Evolutionary conservation across 1,140 invertebrate species (phyloP).

Genomic region (Calliphora vicina): DNA sequence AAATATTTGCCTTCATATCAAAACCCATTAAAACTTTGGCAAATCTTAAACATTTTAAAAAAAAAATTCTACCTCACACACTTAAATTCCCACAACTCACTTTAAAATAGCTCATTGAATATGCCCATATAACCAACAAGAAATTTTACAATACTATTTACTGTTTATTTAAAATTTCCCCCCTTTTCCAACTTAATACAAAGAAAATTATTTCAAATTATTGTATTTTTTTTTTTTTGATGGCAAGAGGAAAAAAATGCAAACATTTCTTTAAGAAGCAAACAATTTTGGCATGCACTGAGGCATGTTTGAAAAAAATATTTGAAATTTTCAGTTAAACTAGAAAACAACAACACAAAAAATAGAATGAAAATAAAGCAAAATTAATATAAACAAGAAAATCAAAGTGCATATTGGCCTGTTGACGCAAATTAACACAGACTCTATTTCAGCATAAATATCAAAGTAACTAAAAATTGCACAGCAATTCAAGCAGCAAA

Average conservation of each 20-base stretch:
- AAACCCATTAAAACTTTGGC: no score
- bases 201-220: not conserved
- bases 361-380: not conserved
- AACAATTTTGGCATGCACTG: not conserved
- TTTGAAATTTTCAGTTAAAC: not conserved
- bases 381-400: slow-evolving; percentile 10
- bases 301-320: slow-evolving; percentile 9
- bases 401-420: slow-evolving; percentile 38
- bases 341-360: slow-evolving; percentile 12
- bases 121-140: no score
- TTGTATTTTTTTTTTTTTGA: not conserved
- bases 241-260: no score
- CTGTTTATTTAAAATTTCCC: no score
- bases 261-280: not conserved
- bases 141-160: no score
- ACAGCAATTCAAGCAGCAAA: slow-evolving; percentile 18
- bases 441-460: slow-evolving; percentile 27
- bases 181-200: no score
- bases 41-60: not conserved
- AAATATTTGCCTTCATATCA: no score
- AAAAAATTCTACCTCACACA: no score
- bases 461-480: slow-evolving; percentile 33
- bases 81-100: no score
- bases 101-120: no score
- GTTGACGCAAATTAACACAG: slow-evolving; percentile 42